Base-by-base conservation (phyloP, 1,140 invertebrate species). In the Mizuhopecten yessoensis region DNA sequence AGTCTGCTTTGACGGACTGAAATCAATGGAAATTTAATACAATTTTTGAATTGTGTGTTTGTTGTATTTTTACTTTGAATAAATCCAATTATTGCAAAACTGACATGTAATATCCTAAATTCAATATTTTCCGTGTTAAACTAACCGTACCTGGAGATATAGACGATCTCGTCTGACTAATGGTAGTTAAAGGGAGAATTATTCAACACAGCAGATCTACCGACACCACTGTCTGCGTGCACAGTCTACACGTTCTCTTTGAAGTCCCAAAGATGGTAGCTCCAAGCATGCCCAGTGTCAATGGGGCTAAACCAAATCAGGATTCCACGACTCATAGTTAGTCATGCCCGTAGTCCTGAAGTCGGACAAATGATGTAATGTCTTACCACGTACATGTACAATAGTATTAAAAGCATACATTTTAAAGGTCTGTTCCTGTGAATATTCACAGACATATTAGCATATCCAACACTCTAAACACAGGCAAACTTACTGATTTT, bases 121-220 rank as follows among this genome's bases (percentile, higher is more conserved):
- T n/a, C n/a, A 5, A 29, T 75, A 75, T 29, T 7, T 75, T 17
- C 17, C 23, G 17, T 75, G 57, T 75, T 29, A 75, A 29, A 75
- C 57, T 75, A 75, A 75, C 57, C 57, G 57, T 75, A 75, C 57
- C 2, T 57, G 57, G 9, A 45, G 42, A 45, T 13, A 1, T 45
- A 9, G 15, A 29, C 5, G 57, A 75, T 75, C 23, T 29, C 1
- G 57, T 75, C 57, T 75, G 57, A 75, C 57, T 75, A 75, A 75
- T 75, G 57, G 57, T 75, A 75, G 57, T 75, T 75, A 75, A 75
- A 75, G 57, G 57, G 5, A n/a, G 57, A 75, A 75, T 75, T 75
- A 75, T 75, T 75, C 57, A 75, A 75, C 57, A 75, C 57, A 75
- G 57, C 57, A 29, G 3, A 75, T 75, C 23, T 29, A 75, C n/a